Percentiles rank a stretch among this genome's conserved stretches.
phyloP scores from a whole-genome alignment of 2,113 vertebrate genomes.

The Dicentrarchus labrax region DNA sequence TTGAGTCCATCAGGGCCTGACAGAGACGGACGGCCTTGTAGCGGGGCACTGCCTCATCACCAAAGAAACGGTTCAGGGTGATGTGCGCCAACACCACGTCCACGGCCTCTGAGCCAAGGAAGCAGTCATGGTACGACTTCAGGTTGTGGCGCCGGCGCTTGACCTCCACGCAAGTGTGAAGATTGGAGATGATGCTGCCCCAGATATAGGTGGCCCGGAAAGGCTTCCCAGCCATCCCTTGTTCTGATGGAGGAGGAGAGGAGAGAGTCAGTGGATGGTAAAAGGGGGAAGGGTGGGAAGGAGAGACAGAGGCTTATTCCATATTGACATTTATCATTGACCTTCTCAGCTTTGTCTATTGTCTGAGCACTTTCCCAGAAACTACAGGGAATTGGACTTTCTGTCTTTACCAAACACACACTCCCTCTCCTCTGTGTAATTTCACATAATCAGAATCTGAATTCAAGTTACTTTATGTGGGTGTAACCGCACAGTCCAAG shows the following conservation, averaged over 20 bases:
- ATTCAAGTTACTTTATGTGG: constrained; percentile 21
- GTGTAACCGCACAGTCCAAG: constrained; percentile 19
- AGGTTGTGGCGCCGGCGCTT: constrained; percentile 94
- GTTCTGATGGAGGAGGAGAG: constrained; percentile 75
- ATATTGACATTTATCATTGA: background rate
- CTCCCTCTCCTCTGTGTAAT: constrained; percentile 35
- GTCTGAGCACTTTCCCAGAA: constrained; percentile 20
- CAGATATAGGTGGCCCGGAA: constrained; percentile 96
- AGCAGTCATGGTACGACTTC: constrained; percentile 93
- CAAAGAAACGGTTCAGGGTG: constrained; percentile 92
- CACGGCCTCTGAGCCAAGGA: constrained; percentile 95
- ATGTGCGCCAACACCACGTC: constrained; percentile 94
- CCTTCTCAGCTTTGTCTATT: constrained; percentile 29
- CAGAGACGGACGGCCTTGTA: constrained; percentile 94
- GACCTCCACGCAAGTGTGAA: constrained; percentile 92
- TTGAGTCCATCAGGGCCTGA: constrained; percentile 95
- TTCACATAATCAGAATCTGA: constrained; percentile 23
- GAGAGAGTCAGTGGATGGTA: constrained; percentile 11
- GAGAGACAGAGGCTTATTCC: background rate
- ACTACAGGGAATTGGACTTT: background rate
- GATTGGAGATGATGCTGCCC: constrained; percentile 94
- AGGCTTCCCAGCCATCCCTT: constrained; percentile 91
- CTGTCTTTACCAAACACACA: constrained; percentile 16
- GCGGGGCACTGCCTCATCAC: constrained; percentile 92
- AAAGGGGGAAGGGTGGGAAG: background rate